These are phyloP conservation scores for Astur gentilis DNA, from an alignment of 2,113 vertebrate genomes.

Conservation along the genomic window DNA sequence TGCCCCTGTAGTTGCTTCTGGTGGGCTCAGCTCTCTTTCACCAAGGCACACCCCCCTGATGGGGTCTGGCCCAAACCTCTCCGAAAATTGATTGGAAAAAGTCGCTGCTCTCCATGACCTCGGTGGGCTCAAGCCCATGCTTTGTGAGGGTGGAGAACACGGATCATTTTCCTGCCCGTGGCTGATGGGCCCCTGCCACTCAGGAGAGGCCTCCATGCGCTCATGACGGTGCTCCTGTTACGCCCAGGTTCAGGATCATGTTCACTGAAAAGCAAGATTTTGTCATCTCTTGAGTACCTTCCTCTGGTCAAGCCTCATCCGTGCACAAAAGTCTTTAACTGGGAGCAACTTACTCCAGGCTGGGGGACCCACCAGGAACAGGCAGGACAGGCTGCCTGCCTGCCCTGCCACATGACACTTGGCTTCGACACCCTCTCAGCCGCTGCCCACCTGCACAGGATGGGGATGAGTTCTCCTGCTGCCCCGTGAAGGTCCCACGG, in stretches of 20 bases:
- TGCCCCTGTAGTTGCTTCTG: not conserved
- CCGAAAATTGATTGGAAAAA: not conserved
- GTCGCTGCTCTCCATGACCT: rapidly evolving
- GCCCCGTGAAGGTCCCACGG: rapidly evolving
- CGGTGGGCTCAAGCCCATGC: not conserved
- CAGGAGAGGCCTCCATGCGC: not conserved
- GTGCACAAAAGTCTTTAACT: not conserved
- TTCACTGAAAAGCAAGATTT: rapidly evolving
- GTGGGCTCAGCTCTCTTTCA: not conserved
- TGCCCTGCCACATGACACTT: rapidly evolving
- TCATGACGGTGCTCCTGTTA: rapidly evolving
- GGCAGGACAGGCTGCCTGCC: too few relatives aligned
- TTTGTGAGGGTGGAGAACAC: not conserved
- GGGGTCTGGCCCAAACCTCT: not conserved
- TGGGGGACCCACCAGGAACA: not conserved
- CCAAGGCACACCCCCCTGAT: rapidly evolving
- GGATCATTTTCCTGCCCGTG: not conserved
- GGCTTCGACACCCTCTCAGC: not conserved
- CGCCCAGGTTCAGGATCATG: not conserved
- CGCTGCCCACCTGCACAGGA: not conserved
- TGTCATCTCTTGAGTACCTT: rapidly evolving
- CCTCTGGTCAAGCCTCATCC: not conserved
- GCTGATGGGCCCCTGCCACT: not conserved
- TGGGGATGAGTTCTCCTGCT: not conserved
- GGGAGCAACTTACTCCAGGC: not conserved